Evolutionary conservation across 2,113 vertebrate species (phyloP), one percentile per base, ranked within the genome.

Genomic region (Pleuronectes platessa): DNA sequence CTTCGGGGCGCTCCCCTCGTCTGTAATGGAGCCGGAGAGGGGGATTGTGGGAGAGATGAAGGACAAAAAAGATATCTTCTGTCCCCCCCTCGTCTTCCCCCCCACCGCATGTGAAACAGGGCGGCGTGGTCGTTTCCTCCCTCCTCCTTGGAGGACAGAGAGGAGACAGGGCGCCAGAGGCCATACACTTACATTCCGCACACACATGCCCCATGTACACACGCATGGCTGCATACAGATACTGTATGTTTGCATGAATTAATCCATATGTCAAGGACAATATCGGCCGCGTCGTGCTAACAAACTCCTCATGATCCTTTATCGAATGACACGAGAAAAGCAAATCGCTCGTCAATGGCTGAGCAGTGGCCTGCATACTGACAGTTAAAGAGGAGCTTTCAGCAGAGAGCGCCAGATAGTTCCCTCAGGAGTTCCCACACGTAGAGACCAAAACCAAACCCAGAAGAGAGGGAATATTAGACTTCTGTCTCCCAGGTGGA

Each of bases 71-170:
- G 80, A 85, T 85, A 86, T 80, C 84, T 84, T 83, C 18, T 21
- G 59, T 55, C 26, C 61, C 83, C 75, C 60, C 10, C 24, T 17
- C 60, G 69, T 66, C 31, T 59, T 4, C 11, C 6, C 56, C 49
- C 8, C 3, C 5, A 27, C 26, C 40, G 5, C 4, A 5, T 26
- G 42, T 24, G 58, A 69, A 35, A 63, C 65, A 47, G 64, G 74
- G 23, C 23, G 3, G 47, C 21, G 9, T 40, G 75, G 42, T 62
- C 17, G n/a, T 8, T 69, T 74, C 47, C 64, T 64, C 45, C 65
- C 62, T 7, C 62, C 69, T 84, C 78, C 84, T 89, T 76, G 37
- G 86, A 92, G 87, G 86, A 80, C 76, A 76, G 62, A 78, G 79
- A 87, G 81, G 84, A 83, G 78, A 84, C 45, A 23, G 5, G 42